These are phyloP conservation scores for Metaphire vulgaris DNA, from an alignment of 1,140 invertebrate genomes.

Conservation along the genomic window DNA sequence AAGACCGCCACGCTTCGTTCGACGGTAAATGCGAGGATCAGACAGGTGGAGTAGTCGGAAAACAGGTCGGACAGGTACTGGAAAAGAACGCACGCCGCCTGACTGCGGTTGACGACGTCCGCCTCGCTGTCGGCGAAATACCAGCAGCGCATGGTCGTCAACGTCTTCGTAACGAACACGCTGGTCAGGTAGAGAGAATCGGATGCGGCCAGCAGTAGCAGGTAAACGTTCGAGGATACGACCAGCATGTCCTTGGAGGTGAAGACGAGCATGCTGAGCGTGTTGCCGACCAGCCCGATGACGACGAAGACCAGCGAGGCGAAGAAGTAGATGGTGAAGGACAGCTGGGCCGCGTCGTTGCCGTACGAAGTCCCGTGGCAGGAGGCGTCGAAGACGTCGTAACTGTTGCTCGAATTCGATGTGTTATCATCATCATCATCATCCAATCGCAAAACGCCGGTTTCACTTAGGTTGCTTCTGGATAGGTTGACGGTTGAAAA, in stretches of 20 bases:
- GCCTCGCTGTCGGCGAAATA: slow-evolving; percentile 14
- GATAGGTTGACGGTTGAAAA: too few relatives aligned
- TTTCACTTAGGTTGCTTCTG: too few relatives aligned
- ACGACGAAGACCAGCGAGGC: slow-evolving; percentile 8
- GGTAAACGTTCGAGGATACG: slow-evolving; percentile 29
- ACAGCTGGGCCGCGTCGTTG: background rate
- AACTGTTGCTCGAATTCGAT: background rate
- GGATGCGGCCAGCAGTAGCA: slow-evolving; percentile 25
- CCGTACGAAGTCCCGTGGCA: slow-evolving; percentile 1
- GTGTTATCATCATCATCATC: too few relatives aligned
- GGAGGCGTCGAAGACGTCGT: slow-evolving; percentile 3
- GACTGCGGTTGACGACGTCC: slow-evolving; percentile 22
- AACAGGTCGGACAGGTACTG: slow-evolving; percentile 27
- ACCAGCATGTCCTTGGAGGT: slow-evolving; percentile 12
- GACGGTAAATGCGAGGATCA: slow-evolving; percentile 24
- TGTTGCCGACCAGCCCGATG: slow-evolving; percentile 19
- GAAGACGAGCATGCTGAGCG: slow-evolving; percentile 22
- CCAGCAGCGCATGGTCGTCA: slow-evolving; percentile 24
- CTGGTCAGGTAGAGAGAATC: slow-evolving; percentile 27
- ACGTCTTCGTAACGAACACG: slow-evolving; percentile 22
- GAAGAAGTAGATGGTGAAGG: slow-evolving; percentile 13
- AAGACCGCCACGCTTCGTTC: slow-evolving; percentile 18
- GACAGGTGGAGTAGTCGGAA: slow-evolving; percentile 23
- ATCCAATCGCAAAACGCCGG: too few relatives aligned
- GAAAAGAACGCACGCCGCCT: slow-evolving; percentile 10